phyloP scores from a whole-genome alignment of 2,888 invertebrate species.

The Endomychus coccineus region DNA sequence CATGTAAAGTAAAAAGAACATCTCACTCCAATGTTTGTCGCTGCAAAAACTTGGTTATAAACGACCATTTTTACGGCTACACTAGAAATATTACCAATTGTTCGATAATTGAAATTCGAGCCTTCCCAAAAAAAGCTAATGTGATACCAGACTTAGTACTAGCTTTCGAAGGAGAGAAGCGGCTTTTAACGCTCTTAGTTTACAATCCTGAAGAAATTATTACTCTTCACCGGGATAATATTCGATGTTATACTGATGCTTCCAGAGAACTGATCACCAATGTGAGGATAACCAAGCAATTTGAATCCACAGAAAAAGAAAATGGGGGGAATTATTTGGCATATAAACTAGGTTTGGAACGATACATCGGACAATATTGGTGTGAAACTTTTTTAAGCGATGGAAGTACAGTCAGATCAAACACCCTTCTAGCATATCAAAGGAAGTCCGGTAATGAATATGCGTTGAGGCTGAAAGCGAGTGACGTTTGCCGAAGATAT shows the following conservation, averaged over 20 bases:
- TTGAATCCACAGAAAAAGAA: too few relatives aligned
- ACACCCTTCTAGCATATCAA: constrained; percentile 47
- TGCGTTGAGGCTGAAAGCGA: constrained; percentile 32
- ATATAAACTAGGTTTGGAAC: constrained; percentile 48
- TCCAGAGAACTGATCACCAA: too few relatives aligned
- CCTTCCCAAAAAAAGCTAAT: constrained; percentile 5
- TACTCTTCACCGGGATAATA: constrained; percentile 47
- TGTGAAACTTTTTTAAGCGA: constrained; percentile 53
- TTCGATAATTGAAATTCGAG: constrained; percentile 21
- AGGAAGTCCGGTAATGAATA: constrained; percentile 30
- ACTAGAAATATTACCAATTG: constrained; percentile 17
- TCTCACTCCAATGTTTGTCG: background rate
- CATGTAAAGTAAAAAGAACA: constrained; percentile 20
- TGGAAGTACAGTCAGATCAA: constrained; percentile 46
- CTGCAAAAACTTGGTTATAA: constrained; percentile 10
- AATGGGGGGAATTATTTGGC: constrained; percentile 36
- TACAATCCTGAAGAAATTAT: constrained; percentile 39
- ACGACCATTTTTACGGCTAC: constrained; percentile 17
- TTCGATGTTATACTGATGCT: constrained; percentile 56
- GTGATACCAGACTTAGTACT: constrained; percentile 21
- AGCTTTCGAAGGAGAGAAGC: constrained; percentile 24
- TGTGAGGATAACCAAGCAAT: too few relatives aligned
- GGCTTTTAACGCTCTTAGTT: constrained; percentile 42
- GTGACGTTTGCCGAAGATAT: constrained; percentile 26
- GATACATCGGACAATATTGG: constrained; percentile 57